phyloP scores from a whole-genome alignment of 2,797 vertebrate genomes.

The Schizothorax lantsangensis region DNA sequence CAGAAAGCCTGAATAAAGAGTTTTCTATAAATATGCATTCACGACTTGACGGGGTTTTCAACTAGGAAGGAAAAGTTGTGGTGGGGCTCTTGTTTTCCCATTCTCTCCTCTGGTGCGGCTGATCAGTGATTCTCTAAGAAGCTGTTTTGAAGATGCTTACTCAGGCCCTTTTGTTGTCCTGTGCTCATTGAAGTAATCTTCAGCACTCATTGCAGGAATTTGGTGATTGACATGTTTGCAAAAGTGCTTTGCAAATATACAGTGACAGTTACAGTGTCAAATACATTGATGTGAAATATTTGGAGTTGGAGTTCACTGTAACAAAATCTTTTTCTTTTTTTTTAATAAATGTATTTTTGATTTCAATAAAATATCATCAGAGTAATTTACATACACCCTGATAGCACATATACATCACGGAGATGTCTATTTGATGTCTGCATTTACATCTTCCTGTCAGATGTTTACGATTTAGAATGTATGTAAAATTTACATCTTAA shows the following conservation, averaged over 20 bases:
- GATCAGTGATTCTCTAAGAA: slow-evolving; percentile 54
- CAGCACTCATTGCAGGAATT: not conserved
- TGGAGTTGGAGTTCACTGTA: slow-evolving; percentile 7
- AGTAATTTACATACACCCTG: too few species aligned
- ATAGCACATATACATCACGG: too few species aligned
- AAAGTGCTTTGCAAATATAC: slow-evolving; percentile 14
- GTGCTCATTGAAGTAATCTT: slow-evolving; percentile 2
- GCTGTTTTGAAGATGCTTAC: slow-evolving; percentile 49
- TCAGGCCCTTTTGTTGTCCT: not conserved
- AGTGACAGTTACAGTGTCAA: slow-evolving; percentile 7
- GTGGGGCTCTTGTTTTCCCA: slow-evolving; percentile 14
- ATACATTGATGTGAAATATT: not conserved
- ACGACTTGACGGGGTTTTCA: slow-evolving; percentile 12
- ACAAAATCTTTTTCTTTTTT: not conserved
- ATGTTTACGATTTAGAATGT: too few species aligned
- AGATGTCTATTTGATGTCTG: too few species aligned
- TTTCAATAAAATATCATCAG: not conserved
- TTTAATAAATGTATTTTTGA: not conserved
- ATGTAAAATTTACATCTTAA: too few species aligned
- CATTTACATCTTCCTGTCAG: too few species aligned
- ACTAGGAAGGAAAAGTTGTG: slow-evolving; percentile 31
- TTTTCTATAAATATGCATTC: slow-evolving; percentile 41
- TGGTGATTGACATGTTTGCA: slow-evolving; percentile 21
- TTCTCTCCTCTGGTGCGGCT: slow-evolving; percentile 11
- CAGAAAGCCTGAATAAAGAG: slow-evolving; percentile 37